phyloP scores from a whole-genome alignment of 2,888 invertebrate genomes.

The Nemurella pictetii region DNA sequence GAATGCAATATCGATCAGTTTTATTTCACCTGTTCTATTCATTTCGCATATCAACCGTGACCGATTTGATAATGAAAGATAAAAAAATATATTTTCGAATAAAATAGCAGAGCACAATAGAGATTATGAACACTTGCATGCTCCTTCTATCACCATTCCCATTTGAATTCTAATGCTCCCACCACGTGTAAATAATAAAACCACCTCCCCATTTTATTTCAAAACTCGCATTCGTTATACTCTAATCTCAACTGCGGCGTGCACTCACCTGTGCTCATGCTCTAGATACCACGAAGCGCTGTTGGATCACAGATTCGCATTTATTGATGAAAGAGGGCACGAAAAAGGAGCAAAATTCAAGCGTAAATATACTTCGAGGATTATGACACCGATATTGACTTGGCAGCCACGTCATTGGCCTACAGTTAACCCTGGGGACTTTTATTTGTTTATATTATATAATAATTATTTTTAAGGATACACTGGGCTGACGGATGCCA shows the following conservation, averaged over 20 bases:
- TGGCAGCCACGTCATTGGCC: too few relatives aligned
- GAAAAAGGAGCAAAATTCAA: background rate
- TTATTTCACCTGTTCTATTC: background rate
- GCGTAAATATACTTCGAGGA: background rate
- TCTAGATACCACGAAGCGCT: background rate
- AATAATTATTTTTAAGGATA: too few relatives aligned
- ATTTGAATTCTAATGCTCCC: background rate
- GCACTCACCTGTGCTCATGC: background rate
- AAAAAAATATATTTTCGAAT: background rate
- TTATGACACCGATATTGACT: background rate
- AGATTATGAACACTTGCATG: background rate
- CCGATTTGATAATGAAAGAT: background rate
- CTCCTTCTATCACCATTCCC: background rate
- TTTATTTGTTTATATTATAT: too few relatives aligned
- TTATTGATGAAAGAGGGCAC: background rate
- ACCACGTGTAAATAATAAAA: background rate
- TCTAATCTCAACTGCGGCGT: background rate
- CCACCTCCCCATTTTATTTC: background rate
- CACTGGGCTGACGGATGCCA: too few relatives aligned
- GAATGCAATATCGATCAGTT: background rate
- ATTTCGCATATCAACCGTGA: background rate
- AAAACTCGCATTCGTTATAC: background rate
- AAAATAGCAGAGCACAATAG: background rate
- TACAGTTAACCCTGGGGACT: too few relatives aligned
- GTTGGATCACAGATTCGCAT: background rate